phyloP scores from a whole-genome alignment of 2,797 vertebrate species.

The Corythornis leucogaster region DNA sequence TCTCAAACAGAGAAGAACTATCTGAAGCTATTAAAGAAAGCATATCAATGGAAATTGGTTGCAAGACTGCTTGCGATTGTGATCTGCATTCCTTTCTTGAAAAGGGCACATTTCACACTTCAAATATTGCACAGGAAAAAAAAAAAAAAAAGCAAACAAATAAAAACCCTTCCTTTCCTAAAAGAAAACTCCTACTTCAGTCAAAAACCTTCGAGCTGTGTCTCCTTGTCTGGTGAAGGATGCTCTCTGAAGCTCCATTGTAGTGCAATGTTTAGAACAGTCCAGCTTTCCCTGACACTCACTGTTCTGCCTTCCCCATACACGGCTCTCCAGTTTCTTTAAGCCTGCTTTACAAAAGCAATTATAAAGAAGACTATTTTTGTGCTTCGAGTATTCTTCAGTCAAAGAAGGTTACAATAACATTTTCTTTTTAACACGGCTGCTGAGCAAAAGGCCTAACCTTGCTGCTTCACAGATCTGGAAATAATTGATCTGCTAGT shows the following conservation, averaged over 20 bases:
- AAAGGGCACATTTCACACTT: neutral
- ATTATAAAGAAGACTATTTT: conserved; percentile 27
- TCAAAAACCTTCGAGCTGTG: neutral
- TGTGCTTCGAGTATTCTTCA: neutral
- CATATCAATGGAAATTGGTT: neutral
- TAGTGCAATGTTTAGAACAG: neutral
- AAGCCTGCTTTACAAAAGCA: conserved; percentile 14
- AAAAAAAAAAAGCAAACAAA: neutral
- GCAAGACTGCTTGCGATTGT: neutral
- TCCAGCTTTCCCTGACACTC: neutral
- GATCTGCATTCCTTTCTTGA: neutral
- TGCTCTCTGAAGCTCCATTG: neutral
- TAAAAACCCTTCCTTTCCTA: neutral
- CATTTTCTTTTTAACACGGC: neutral
- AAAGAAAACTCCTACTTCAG: neutral
- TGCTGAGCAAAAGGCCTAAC: conserved; percentile 12
- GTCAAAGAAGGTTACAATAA: conserved; percentile 27
- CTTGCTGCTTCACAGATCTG: conserved; percentile 8
- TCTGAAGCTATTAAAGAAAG: neutral
- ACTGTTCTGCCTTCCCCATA: neutral
- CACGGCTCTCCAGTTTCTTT: conserved; percentile 28
- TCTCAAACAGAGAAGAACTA: neutral
- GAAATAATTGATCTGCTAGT: conserved; percentile 9
- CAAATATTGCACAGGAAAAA: neutral
- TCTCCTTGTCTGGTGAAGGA: conserved; percentile 19